Evolutionary conservation across 2,797 vertebrate species (phyloP).

Genomic region (Chelon labrosus): DNA sequence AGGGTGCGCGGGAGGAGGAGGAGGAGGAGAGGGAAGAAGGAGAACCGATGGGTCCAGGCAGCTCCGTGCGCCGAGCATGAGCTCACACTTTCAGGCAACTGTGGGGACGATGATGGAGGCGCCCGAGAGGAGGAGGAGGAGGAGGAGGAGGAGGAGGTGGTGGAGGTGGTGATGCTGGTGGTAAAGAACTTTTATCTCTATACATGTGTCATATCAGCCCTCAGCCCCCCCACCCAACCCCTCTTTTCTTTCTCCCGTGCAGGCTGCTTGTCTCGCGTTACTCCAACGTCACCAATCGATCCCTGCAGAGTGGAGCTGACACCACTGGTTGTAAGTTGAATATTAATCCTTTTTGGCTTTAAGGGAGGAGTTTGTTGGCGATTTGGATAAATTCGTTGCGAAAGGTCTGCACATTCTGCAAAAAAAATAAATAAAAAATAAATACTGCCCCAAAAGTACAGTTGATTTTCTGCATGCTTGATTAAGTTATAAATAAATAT

Average conservation of each 20-base stretch:
- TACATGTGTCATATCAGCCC: conserved; percentile 38
- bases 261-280: conserved; percentile 66
- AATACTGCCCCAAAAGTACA: not conserved
- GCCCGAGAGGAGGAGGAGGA: conserved; percentile 17
- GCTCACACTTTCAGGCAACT: conserved; percentile 35
- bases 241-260: conserved; percentile 18
- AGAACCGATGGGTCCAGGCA: conserved; percentile 66
- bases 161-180: conserved; percentile 19
- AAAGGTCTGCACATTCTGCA: conserved; percentile 5
- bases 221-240: not conserved
- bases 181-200: conserved; percentile 59
- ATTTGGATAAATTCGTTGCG: conserved; percentile 11
- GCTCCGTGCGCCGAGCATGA: conserved; percentile 60
- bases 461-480: not conserved
- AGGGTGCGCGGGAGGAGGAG: conserved; percentile 19
- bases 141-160: not conserved
- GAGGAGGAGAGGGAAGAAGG: conserved; percentile 45
- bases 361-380: conserved; percentile 35
- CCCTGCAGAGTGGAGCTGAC: conserved; percentile 74
- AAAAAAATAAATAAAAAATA: not conserved
- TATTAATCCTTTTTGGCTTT: conserved; percentile 72
- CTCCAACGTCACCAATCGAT: conserved; percentile 82
- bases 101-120: conserved; percentile 53
- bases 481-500: not conserved
- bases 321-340: conserved; percentile 79